These are phyloP conservation scores for Philereme vetulata DNA, from an alignment of 2,888 invertebrate genomes.

Conservation along the genomic window DNA sequence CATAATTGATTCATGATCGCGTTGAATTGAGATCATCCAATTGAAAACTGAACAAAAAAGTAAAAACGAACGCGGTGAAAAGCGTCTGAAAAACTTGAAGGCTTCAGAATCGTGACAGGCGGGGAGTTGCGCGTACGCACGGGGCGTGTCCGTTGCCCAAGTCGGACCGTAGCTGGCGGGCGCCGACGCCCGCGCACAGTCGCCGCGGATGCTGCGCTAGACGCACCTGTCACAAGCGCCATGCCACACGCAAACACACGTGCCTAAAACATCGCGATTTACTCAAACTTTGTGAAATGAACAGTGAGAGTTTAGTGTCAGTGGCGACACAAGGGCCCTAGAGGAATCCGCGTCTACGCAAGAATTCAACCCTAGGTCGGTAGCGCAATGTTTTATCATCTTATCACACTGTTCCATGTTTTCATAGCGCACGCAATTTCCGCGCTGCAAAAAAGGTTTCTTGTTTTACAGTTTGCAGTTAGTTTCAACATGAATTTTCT, in stretches of 20 bases:
- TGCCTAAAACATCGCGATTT: slow-evolving; percentile 44
- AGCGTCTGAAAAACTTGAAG: slow-evolving; percentile 56
- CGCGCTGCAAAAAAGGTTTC: slow-evolving; percentile 53
- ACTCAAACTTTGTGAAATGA: slow-evolving; percentile 58
- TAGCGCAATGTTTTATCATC: slow-evolving; percentile 61
- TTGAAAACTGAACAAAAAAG: slow-evolving; percentile 18
- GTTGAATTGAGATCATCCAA: too few species aligned
- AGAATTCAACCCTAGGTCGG: slow-evolving; percentile 72
- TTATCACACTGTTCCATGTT: slow-evolving; percentile 65
- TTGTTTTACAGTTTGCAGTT: background rate
- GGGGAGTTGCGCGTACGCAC: slow-evolving; percentile 71
- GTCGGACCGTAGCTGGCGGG: slow-evolving; percentile 25
- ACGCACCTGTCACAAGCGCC: slow-evolving; percentile 65
- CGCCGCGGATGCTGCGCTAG: slow-evolving; percentile 76
- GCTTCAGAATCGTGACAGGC: slow-evolving; percentile 66
- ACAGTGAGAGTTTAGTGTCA: slow-evolving; percentile 68
- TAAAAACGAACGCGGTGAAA: slow-evolving; percentile 38
- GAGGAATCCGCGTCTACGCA: slow-evolving; percentile 54
- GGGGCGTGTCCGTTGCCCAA: slow-evolving; percentile 65
- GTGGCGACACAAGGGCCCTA: slow-evolving; percentile 54
- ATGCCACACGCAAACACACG: slow-evolving; percentile 43
- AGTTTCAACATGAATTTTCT: too few species aligned
- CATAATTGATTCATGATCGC: too few species aligned
- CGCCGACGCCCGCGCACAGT: slow-evolving; percentile 55
- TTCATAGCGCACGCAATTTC: slow-evolving; percentile 64